Evolutionary conservation across 2,113 vertebrate genomes (phyloP).

Genomic region (Riparia riparia): DNA sequence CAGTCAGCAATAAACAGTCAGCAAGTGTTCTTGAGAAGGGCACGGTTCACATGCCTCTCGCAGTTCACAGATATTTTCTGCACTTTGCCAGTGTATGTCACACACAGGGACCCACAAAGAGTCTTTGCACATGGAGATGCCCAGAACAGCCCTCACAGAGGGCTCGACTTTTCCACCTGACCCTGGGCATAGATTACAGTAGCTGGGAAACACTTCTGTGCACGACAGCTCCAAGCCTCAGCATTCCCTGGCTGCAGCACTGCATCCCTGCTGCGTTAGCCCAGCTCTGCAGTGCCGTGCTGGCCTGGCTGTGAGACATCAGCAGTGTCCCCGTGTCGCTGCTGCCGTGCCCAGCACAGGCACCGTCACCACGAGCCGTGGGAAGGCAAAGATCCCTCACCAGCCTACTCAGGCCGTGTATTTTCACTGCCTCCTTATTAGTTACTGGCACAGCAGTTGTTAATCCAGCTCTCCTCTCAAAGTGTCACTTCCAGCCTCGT

Average conservation of each 20-base stretch:
- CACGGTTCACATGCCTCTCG: not conserved
- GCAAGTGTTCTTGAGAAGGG: not conserved
- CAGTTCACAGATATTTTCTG: not conserved
- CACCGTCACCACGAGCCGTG: fast-evolving
- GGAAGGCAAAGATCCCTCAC: not conserved
- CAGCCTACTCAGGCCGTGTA: not conserved
- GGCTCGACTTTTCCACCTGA: not conserved
- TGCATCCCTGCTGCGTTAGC: not conserved
- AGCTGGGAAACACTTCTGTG: not conserved
- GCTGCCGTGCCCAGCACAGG: fast-evolving
- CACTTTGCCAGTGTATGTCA: not conserved
- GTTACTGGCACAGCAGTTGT: not conserved
- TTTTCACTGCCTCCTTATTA: not conserved
- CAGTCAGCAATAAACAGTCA: constrained; percentile 10
- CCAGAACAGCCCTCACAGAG: not conserved
- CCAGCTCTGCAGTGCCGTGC: not conserved
- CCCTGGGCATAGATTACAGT: not conserved
- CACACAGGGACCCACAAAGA: not conserved
- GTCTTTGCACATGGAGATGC: not conserved
- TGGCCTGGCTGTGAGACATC: not conserved
- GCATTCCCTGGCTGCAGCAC: not conserved
- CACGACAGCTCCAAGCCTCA: not conserved
- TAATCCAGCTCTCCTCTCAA: not conserved
- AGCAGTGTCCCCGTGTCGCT: not conserved
- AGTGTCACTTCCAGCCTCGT: not conserved